These are phyloP conservation scores for Gobionotothen gibberifrons DNA, from an alignment of 2,797 vertebrate genomes.

Conservation along the genomic window DNA sequence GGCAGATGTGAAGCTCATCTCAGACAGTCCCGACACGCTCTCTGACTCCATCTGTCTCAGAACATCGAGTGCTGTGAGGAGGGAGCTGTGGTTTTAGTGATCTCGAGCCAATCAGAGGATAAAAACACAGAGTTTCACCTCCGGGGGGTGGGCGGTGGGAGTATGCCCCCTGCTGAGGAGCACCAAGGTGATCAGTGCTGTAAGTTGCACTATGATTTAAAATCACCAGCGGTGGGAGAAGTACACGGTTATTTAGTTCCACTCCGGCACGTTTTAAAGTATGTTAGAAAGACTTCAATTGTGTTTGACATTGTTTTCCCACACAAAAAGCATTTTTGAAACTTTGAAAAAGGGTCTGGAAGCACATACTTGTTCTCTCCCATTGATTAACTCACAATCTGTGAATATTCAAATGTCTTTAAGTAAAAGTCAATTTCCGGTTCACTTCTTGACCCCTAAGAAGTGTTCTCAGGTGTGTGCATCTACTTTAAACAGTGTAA, in stretches of 20 bases:
- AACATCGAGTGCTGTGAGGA: constrained; percentile 45
- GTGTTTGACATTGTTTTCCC: too few species aligned
- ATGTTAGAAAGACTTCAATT: too few species aligned
- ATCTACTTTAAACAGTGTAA: not conserved
- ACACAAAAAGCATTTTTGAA: too few species aligned
- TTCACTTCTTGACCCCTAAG: not conserved
- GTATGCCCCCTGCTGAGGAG: constrained; percentile 39
- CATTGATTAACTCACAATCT: too few species aligned
- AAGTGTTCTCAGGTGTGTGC: not conserved
- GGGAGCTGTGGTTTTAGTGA: constrained; percentile 37
- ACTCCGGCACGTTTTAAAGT: too few species aligned
- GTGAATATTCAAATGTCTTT: too few species aligned
- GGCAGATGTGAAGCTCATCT: constrained; percentile 80
- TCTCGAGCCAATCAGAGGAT: constrained; percentile 59
- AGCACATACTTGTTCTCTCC: too few species aligned
- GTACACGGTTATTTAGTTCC: not conserved
- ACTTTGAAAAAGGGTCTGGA: too few species aligned
- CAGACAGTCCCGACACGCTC: constrained; percentile 70
- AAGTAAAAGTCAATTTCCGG: constrained; percentile 14
- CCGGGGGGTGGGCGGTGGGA: constrained; percentile 6
- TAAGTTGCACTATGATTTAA: constrained; percentile 4
- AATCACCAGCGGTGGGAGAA: not conserved
- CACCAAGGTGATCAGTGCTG: constrained; percentile 37
- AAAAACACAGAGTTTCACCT: constrained; percentile 28
- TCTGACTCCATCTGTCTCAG: constrained; percentile 78